These are phyloP conservation scores for Streptopelia turtur DNA, from an alignment of 2,797 vertebrate species.

Conservation along the genomic window DNA sequence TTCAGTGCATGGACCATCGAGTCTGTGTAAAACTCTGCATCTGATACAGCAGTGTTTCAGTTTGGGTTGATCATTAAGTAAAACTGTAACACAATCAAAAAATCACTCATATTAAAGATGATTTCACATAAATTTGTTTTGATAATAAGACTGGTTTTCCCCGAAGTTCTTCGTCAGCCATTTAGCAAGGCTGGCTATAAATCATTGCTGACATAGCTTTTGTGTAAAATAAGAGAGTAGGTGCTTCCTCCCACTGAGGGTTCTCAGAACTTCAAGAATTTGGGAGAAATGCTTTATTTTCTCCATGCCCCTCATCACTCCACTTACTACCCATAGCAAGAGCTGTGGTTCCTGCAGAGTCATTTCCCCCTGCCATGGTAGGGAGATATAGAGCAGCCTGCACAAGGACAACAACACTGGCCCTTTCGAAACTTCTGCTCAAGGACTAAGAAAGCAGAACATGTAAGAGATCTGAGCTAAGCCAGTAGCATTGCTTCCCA, in stretches of 20 bases:
- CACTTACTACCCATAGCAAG: background rate
- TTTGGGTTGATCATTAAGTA: background rate
- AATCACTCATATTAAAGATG: background rate
- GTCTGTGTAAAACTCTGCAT: background rate
- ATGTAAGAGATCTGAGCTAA: background rate
- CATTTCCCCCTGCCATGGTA: background rate
- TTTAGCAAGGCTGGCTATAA: background rate
- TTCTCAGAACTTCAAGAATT: background rate
- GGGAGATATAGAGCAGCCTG: background rate
- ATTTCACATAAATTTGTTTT: background rate
- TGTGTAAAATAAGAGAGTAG: background rate
- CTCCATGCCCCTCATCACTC: background rate
- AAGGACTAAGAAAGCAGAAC: background rate
- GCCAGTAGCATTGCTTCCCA: background rate
- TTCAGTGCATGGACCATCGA: background rate
- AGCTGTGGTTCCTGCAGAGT: background rate
- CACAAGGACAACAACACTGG: background rate
- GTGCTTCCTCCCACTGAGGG: background rate
- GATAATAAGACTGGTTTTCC: background rate
- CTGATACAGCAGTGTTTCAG: background rate
- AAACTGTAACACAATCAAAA: background rate
- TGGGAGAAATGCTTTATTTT: background rate
- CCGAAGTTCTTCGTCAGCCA: background rate
- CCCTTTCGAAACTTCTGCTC: background rate
- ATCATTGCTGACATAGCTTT: background rate